Conservation (phyloP, 2,113 vertebrate species). For the Pipra filicauda region DNA sequence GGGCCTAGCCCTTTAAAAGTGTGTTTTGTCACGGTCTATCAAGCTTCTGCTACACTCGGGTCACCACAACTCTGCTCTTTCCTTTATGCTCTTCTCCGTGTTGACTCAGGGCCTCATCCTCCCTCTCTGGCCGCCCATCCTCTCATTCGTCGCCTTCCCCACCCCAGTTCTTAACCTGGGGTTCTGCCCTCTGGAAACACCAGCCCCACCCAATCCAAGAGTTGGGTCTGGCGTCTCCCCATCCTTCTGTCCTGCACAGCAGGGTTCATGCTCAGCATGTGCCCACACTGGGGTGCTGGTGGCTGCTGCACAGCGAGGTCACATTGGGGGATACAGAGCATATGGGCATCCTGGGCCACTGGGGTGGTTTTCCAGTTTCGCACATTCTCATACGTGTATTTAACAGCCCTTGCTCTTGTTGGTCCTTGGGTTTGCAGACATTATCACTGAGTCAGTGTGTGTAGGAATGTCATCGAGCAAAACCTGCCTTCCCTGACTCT, state of each 20-base stretch:
- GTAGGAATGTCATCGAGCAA: background rate
- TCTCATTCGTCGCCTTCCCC: background rate
- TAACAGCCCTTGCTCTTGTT: background rate
- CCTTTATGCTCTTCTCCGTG: rapidly evolving
- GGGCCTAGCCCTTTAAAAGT: constrained; percentile 18
- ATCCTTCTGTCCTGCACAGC: rapidly evolving
- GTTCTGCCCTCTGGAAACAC: background rate
- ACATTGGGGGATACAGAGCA: rapidly evolving
- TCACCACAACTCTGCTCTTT: background rate
- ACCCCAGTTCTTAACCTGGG: background rate
- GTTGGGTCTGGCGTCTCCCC: background rate
- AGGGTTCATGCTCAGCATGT: rapidly evolving
- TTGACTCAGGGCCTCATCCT: background rate
- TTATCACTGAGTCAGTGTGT: background rate
- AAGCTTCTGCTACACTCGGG: background rate
- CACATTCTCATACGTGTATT: background rate
- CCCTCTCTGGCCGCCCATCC: background rate
- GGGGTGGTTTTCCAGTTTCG: background rate
- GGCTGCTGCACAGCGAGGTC: background rate
- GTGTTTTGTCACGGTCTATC: constrained; percentile 29
- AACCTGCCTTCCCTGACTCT: background rate
- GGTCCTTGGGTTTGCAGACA: background rate
- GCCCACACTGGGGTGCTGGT: rapidly evolving
- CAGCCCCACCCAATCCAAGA: background rate
- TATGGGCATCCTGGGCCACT: background rate